Evolutionary conservation across 2,113 vertebrate species (phyloP).

Genomic region (Acrocephalus arundinaceus): DNA sequence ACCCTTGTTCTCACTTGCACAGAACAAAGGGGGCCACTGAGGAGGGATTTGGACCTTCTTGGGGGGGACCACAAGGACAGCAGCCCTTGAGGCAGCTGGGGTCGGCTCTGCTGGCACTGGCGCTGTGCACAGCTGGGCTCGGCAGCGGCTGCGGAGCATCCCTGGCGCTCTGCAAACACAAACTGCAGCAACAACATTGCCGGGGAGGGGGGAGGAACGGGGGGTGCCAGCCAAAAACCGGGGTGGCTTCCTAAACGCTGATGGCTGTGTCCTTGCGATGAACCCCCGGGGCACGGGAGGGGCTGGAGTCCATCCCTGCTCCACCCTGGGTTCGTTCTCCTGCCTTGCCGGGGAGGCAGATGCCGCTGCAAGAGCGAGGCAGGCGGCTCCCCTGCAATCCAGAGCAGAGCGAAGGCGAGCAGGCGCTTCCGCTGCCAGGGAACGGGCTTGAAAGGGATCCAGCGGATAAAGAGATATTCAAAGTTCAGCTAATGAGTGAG

Average conservation of each 20-base stretch:
- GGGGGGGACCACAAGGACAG: not conserved
- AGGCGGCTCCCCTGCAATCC: constrained; percentile 22
- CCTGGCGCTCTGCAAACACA: not conserved
- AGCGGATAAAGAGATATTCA: constrained; percentile 71
- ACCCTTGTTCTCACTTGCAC: not conserved
- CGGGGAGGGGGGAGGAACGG: not conserved
- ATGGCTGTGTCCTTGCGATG: not conserved
- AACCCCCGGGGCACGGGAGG: not conserved
- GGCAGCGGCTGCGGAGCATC: not conserved
- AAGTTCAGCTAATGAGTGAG: constrained; percentile 72
- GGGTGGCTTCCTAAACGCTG: not conserved
- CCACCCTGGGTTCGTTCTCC: not conserved
- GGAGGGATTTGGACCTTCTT: not conserved
- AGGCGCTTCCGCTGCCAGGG: constrained; percentile 61
- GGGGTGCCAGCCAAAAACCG: not conserved
- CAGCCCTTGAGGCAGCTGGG: not conserved
- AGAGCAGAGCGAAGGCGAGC: constrained; percentile 20
- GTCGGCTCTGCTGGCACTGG: not conserved
- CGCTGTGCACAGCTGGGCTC: not conserved
- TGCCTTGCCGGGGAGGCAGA: not conserved
- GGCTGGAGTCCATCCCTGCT: not conserved
- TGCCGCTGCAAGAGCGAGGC: not conserved
- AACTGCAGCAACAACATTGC: not conserved
- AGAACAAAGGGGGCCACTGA: not conserved
- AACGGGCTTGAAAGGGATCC: constrained; percentile 68